Evolutionary conservation across 2,797 vertebrate species (phyloP), one percentile per base, ranked within the genome.

Genomic region (Sebastes matsubarae): DNA sequence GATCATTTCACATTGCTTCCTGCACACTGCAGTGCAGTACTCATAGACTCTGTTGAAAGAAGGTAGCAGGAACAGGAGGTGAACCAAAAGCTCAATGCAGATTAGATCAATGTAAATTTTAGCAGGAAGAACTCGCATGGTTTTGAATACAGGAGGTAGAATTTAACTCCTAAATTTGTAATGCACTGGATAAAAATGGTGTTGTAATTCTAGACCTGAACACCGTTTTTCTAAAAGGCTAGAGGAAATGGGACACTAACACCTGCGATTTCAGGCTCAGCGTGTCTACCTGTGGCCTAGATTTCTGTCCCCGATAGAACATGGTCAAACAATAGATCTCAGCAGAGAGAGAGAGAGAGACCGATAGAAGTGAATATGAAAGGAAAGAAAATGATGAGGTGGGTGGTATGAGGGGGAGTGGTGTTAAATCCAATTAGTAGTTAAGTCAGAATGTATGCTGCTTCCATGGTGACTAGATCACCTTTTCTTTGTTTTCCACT

Each of bases 401-500:
- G 73, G 81, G 88, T 8, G 76, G 63, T 24, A 64, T 75, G 77
- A 87, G 83, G 20, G 59, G 68, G 80, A 76, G 79, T 66, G 52
- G 60, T 85, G 79, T 73, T 34, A 78, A 79, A 84, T 79, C 30
- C 73, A 87, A 79, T 89, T 81, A 80, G 71, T 70, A 38, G 77
- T 73, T 74, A 76, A 83, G 72, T 80, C 14, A 81, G 77, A 84
- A 80, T 59, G 77, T 75, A 69, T 79, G 61, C 63, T 5, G 92
- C 90, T 92, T 84, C 91, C 82, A 93, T 89, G 88, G 86, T 34
- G 86, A 94, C 91, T 55, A 67, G 22, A 75, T 82, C 73, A 87
- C 72, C 27, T 77, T 69, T 38, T 74, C 29, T 78, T 66, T 52
- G 67, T 66, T 71, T 75, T 22, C 13, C 11, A 63, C 30, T 27